Conservation (phyloP, 2,888 invertebrate genomes). For the Athalia circularis region DNA sequence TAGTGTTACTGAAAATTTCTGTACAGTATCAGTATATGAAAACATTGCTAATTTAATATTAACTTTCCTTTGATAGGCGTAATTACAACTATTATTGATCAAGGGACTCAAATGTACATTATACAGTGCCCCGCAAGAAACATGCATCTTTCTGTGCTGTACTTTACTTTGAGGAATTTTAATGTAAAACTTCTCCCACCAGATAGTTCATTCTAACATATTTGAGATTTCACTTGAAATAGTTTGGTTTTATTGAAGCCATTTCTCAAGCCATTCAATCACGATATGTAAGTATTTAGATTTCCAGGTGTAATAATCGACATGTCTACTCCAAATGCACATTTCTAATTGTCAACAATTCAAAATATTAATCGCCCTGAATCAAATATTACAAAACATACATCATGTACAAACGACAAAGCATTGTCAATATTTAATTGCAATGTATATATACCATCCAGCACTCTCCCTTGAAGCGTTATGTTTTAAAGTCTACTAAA, state of each 20-base stretch:
- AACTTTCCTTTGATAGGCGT: neutral
- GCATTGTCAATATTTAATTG: neutral
- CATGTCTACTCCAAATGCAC: too few relatives aligned
- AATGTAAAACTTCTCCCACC: too few relatives aligned
- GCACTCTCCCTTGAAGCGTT: slow-evolving; percentile 41
- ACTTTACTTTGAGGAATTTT: too few relatives aligned
- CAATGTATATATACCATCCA: slow-evolving; percentile 14
- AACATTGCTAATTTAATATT: slow-evolving; percentile 15
- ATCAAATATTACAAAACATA: neutral
- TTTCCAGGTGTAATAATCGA: neutral
- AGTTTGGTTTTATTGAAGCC: neutral
- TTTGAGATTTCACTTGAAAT: too few relatives aligned
- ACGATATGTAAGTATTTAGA: neutral
- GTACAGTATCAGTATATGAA: slow-evolving; percentile 33
- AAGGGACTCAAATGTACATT: neutral
- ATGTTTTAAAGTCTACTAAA: slow-evolving; percentile 17
- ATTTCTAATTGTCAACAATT: too few relatives aligned
- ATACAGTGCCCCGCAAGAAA: too few relatives aligned
- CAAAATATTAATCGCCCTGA: neutral
- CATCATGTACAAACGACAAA: neutral
- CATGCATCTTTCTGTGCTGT: too few relatives aligned
- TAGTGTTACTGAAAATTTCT: slow-evolving; percentile 25
- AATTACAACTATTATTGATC: neutral
- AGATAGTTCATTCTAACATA: too few relatives aligned
- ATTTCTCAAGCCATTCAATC: neutral